A percentile compares a stretch with the other conserved stretches of the same genome.
Conservation (phyloP, 2,888 invertebrate genomes). For the Bombylius major region DNA sequence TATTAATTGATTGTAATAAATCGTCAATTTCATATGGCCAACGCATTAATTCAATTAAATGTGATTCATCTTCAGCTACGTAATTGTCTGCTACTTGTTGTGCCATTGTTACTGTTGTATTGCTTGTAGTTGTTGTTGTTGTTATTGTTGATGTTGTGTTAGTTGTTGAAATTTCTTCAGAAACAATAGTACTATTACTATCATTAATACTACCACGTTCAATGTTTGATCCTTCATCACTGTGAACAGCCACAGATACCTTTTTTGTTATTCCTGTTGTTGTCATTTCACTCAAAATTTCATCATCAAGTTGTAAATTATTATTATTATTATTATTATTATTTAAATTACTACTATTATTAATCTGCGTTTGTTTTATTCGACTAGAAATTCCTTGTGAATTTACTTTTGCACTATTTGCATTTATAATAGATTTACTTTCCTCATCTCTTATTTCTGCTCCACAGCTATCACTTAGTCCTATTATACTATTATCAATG, state of each 20-base stretch:
- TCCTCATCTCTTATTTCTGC: neutral
- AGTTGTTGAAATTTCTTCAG: neutral
- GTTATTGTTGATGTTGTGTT: neutral
- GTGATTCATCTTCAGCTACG: slow-evolving; percentile 39
- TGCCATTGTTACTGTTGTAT: neutral
- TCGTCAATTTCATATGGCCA: slow-evolving; percentile 87
- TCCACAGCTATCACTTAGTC: slow-evolving; percentile 1
- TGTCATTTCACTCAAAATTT: neutral
- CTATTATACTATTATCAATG: neutral
- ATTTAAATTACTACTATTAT: slow-evolving; percentile 11
- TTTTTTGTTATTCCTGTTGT: neutral
- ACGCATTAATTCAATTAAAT: slow-evolving; percentile 60
- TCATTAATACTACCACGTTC: too few relatives aligned
- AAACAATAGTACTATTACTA: too few relatives aligned
- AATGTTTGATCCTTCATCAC: too few relatives aligned
- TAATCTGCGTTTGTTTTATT: slow-evolving; percentile 14
- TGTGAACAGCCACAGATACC: too few relatives aligned
- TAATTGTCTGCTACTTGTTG: neutral
- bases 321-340: slow-evolving; percentile 13
- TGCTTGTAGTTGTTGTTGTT: neutral
- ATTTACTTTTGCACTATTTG: slow-evolving; percentile 5
- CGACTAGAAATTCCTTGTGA: slow-evolving; percentile 14
- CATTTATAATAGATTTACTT: neutral
- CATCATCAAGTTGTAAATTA: slow-evolving; percentile 1
- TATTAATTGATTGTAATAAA: slow-evolving; percentile 75